phyloP scores from a whole-genome alignment of 2,888 invertebrate species.

The Masnerella sp. region DNA sequence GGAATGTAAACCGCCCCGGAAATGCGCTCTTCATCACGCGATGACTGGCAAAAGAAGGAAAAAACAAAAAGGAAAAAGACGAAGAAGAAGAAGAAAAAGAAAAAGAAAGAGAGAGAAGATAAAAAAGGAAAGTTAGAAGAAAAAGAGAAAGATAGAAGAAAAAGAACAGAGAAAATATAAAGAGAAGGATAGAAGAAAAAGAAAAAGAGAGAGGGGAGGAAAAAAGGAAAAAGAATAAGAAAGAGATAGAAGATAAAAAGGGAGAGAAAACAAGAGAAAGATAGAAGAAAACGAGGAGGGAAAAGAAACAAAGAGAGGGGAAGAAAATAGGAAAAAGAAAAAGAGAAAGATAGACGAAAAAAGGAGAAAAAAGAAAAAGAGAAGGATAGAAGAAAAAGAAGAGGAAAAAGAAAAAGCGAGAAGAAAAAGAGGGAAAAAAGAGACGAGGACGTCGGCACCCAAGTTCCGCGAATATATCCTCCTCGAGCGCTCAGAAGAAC shows the following conservation, averaged over 20 bases:
- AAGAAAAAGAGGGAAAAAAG: too few relatives aligned
- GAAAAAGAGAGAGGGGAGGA: too few relatives aligned
- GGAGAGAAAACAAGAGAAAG: slow-evolving; percentile 16
- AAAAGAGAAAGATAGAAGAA: slow-evolving; percentile 38
- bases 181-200: too few relatives aligned
- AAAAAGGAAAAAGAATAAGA: too few relatives aligned
- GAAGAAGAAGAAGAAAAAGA: slow-evolving; percentile 5
- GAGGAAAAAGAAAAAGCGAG: not conserved
- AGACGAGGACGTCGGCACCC: slow-evolving; percentile 55
- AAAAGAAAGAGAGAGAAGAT: not conserved
- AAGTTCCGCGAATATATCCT: slow-evolving; percentile 59
- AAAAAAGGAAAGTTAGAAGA: too few relatives aligned
- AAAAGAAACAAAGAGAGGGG: too few relatives aligned
- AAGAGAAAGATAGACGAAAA: too few relatives aligned
- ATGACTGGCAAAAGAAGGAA: slow-evolving; percentile 7
- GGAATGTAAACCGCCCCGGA: slow-evolving; percentile 58
- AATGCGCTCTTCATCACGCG: slow-evolving; percentile 59
- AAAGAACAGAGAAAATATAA: slow-evolving; percentile 24
- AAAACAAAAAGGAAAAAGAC: not conserved
- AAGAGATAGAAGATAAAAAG: slow-evolving; percentile 43
- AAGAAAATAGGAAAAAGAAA: too few relatives aligned
- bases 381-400: too few relatives aligned
- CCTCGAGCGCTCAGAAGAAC: slow-evolving; percentile 62
- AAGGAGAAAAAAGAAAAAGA: too few relatives aligned
- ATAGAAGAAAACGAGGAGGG: slow-evolving; percentile 17